A percentile compares a stretch with the other conserved stretches of the same genome.
These are phyloP conservation scores for Onthophagus taurus DNA, from an alignment of 1,140 invertebrate genomes.

Conservation along the genomic window DNA sequence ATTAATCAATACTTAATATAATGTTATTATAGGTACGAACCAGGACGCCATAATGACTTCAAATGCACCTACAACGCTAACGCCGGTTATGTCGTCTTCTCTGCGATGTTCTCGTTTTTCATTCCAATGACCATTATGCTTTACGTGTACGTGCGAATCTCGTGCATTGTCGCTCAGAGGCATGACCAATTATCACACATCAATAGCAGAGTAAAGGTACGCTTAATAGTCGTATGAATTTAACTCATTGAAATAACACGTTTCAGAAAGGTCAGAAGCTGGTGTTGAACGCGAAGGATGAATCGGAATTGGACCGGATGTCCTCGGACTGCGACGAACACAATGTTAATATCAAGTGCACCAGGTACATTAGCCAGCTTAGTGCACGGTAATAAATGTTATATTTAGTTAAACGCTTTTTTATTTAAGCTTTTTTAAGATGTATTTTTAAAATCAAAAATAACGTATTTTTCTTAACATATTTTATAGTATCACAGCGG, in stretches of 20 bases:
- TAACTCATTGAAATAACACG: constrained; percentile 1
- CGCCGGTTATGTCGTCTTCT: constrained; percentile 81
- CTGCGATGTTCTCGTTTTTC: constrained; percentile 87
- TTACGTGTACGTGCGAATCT: constrained; percentile 82
- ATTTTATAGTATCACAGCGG: constrained; percentile 13
- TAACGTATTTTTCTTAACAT: neutral
- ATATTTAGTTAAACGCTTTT: constrained; percentile 9
- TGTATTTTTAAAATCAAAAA: too few relatives aligned
- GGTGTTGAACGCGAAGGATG: constrained; percentile 29
- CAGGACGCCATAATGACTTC: constrained; percentile 41
- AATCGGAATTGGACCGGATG: constrained; percentile 34
- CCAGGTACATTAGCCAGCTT: constrained; percentile 26
- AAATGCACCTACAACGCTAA: constrained; percentile 71
- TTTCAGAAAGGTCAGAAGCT: constrained; percentile 35
- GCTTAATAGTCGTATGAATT: constrained; percentile 2
- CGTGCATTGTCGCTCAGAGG: constrained; percentile 67
- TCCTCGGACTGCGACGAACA: constrained; percentile 37
- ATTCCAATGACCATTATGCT: constrained; percentile 86
- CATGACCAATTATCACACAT: constrained; percentile 37
- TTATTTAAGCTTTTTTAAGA: neutral
- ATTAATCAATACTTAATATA: too few relatives aligned
- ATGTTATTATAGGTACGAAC: constrained; percentile 58
- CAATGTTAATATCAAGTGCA: constrained; percentile 24
- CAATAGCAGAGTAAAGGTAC: constrained; percentile 28
- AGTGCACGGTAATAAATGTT: constrained; percentile 25